These are phyloP conservation scores for Himalopsyche tibetana DNA, from an alignment of 2,888 invertebrate species.

Conservation along the genomic window DNA sequence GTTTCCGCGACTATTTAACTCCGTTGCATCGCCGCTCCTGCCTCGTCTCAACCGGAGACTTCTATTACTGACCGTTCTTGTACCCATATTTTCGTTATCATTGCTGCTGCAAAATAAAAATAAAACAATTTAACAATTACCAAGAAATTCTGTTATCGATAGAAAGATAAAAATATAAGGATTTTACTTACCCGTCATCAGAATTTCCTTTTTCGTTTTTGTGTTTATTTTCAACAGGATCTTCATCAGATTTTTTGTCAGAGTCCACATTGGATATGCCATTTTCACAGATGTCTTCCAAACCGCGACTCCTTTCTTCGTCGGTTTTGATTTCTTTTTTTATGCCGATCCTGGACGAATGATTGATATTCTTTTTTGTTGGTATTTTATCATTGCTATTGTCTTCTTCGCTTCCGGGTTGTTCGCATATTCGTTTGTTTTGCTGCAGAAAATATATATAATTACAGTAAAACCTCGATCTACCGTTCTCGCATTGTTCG, in stretches of 20 bases:
- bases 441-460: slow-evolving; percentile 44
- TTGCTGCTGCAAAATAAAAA: slow-evolving; percentile 43
- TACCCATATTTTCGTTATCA: slow-evolving; percentile 56
- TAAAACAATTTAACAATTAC: neutral
- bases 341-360: slow-evolving; percentile 67
- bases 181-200: slow-evolving; percentile 56
- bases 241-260: slow-evolving; percentile 58
- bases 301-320: slow-evolving; percentile 49
- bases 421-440: slow-evolving; percentile 61
- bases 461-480: too few species aligned
- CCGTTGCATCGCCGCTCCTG: slow-evolving; percentile 48
- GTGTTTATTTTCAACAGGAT: slow-evolving; percentile 65
- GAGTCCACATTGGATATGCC: slow-evolving; percentile 57
- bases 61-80: slow-evolving; percentile 52
- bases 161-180: slow-evolving; percentile 36
- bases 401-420: slow-evolving; percentile 58
- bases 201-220: slow-evolving; percentile 64
- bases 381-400: slow-evolving; percentile 50
- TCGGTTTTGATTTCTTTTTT: slow-evolving; percentile 71
- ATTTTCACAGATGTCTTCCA: slow-evolving; percentile 56
- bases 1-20: slow-evolving; percentile 68
- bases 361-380: slow-evolving; percentile 46
- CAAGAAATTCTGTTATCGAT: neutral
- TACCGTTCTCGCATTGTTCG: too few species aligned
- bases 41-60: slow-evolving; percentile 57